phyloP scores from a whole-genome alignment of 1,140 invertebrate genomes.

The Scylla paramamosain region DNA sequence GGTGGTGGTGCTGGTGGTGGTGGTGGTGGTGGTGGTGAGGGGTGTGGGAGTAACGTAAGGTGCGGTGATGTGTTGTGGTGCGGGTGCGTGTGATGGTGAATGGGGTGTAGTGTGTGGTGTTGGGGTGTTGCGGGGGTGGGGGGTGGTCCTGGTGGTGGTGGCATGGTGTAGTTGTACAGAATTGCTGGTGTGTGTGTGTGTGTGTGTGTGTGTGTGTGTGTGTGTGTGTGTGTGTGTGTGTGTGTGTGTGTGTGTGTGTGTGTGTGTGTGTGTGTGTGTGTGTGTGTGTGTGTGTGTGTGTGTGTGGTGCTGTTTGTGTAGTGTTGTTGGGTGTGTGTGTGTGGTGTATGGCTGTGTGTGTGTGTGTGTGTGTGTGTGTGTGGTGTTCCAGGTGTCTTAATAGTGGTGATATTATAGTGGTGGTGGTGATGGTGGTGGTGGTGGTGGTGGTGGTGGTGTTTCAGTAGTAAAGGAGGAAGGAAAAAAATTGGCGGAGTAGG shows the following conservation, averaged over 20 bases:
- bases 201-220: too few relatives aligned
- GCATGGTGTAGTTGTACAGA: neutral
- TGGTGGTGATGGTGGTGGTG: neutral
- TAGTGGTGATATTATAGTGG: neutral
- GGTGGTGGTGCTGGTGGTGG: neutral
- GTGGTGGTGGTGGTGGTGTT: neutral
- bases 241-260: too few relatives aligned
- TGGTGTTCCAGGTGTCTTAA: neutral
- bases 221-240: too few relatives aligned
- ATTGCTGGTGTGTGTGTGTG: neutral
- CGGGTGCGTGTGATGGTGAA: neutral
- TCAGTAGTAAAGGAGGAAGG: neutral
- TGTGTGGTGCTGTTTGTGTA: neutral
- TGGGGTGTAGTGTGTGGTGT: neutral
- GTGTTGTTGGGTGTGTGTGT: neutral
- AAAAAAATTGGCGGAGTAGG: neutral
- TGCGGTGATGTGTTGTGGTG: neutral
- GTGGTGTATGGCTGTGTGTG: too few relatives aligned
- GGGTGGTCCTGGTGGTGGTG: neutral
- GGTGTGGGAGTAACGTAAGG: neutral
- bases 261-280: too few relatives aligned
- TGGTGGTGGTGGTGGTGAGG: neutral
- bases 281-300: too few relatives aligned
- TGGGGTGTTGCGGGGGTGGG: neutral
- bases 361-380: too few relatives aligned